Evolutionary conservation across 2,113 vertebrate genomes (phyloP).

Genomic region (Silurus asotus): DNA sequence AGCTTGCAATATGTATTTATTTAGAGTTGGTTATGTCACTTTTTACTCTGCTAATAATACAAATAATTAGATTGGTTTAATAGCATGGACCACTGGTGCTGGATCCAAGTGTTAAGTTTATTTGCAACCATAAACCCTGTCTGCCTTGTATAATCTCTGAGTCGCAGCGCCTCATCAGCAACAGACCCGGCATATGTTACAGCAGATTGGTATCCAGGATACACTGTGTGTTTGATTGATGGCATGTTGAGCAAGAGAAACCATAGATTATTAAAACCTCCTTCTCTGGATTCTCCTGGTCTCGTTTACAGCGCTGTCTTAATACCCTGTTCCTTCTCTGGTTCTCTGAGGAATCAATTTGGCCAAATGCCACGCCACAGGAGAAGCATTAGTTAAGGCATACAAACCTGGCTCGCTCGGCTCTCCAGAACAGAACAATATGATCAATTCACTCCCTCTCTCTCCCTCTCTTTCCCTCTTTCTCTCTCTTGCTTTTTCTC

Average conservation of each 20-base stretch:
- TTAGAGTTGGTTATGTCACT: neutral
- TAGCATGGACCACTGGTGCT: neutral
- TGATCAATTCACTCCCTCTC: slow-evolving; percentile 45
- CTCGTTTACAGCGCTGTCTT: slow-evolving; percentile 30
- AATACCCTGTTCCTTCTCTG: slow-evolving; percentile 39
- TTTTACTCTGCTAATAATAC: neutral
- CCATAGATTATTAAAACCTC: slow-evolving; percentile 46
- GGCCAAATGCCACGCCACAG: slow-evolving; percentile 52
- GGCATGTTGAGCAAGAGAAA: neutral
- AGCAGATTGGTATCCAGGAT: slow-evolving; percentile 45
- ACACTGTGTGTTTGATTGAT: slow-evolving; percentile 33
- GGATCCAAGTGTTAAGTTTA: neutral
- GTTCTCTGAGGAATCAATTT: slow-evolving; percentile 43
- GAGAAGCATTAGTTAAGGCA: slow-evolving; percentile 42
- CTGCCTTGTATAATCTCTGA: slow-evolving; percentile 1
- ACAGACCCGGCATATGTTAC: slow-evolving; percentile 33
- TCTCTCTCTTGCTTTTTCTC: slow-evolving; percentile 6
- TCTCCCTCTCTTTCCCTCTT: slow-evolving; percentile 11
- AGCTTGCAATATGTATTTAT: neutral
- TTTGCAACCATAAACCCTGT: neutral
- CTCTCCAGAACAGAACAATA: neutral
- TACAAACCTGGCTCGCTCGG: neutral
- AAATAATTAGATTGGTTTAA: neutral
- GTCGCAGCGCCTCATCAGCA: slow-evolving; percentile 10
- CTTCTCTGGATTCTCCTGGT: slow-evolving; percentile 31